These are phyloP conservation scores for Taurulus bubalis DNA, from an alignment of 2,113 vertebrate species.

Conservation along the genomic window DNA sequence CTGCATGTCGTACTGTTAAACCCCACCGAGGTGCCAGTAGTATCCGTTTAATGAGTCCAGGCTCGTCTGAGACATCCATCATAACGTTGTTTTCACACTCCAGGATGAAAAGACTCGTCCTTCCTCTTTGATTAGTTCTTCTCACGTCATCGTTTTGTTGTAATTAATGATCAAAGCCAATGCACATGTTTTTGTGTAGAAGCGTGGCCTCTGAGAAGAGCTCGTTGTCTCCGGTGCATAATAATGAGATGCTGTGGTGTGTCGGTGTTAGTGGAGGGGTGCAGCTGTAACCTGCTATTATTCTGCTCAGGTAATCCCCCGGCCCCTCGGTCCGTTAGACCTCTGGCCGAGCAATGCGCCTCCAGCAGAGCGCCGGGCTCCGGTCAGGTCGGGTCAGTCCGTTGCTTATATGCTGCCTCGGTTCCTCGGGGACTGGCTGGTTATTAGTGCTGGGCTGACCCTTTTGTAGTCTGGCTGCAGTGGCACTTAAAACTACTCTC, in stretches of 20 bases:
- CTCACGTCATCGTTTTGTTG: slow-evolving; percentile 16
- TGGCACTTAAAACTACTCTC: not conserved
- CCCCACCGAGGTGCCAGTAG: slow-evolving; percentile 3
- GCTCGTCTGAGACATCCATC: slow-evolving; percentile 4
- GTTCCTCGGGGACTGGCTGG: not conserved
- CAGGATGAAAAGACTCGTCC: not conserved
- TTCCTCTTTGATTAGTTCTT: slow-evolving; percentile 7
- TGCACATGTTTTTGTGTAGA: not conserved
- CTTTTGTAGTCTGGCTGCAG: slow-evolving; percentile 12
- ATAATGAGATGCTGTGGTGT: not conserved
- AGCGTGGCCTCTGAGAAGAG: not conserved
- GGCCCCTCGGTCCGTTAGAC: not conserved
- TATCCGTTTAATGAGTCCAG: slow-evolving; percentile 7
- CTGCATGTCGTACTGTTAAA: not conserved
- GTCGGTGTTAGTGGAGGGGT: not conserved
- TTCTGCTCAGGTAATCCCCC: slow-evolving; percentile 5
- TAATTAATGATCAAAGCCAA: slow-evolving; percentile 28
- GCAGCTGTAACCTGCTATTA: not conserved
- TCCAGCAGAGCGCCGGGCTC: slow-evolving; percentile 13
- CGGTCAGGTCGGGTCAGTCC: slow-evolving; percentile 17
- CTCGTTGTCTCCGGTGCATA: not conserved
- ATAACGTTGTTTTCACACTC: slow-evolving; percentile 5
- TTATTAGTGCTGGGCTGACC: slow-evolving; percentile 36
- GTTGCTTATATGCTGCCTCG: slow-evolving; percentile 18
- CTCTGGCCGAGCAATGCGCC: not conserved